Evolutionary conservation across 2,888 invertebrate species (phyloP), one percentile per base, ranked within the genome.

Genomic region (Tiphia femorata): DNA sequence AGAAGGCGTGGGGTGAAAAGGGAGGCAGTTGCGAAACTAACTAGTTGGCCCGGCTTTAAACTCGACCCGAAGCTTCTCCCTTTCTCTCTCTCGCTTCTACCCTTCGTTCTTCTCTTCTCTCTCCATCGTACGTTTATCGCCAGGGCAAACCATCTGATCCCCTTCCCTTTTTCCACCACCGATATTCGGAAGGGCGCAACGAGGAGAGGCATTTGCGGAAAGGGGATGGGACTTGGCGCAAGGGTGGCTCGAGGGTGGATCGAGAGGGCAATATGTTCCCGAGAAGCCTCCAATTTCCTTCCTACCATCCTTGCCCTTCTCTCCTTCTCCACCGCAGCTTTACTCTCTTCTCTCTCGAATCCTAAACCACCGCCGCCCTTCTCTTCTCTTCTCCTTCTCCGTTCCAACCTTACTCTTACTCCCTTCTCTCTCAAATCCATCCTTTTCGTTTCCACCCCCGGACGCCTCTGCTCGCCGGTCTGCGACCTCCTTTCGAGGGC

Each of bases 271-370:
- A 73, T 75, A 75, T 72, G 74, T 75, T 72, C 59, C 53, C 54
- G 71, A 67, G 72, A 70, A 75, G 69, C 71, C 73, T 69, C 67
- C 72, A 73, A 75, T 75, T 75, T 75, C 71, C 75, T 71, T 58
- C 57, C 60, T 58, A 64, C 61, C 61, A 65, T 58, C 49, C 50
- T 23, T 12, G 30, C 33, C 33, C n/a, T n/a, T n/a, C n/a, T n/a
- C n/a, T 50, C 44, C 57, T 42, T 27, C 62, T 57, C 62, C 62
- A 62, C 53, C 56, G 16, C 17, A 25, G 10, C 27, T 3, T 12
- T 25, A 12, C 42, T 16, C 16, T 21, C 42, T 42, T 25, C 20
- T 40, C 40, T n/a, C n/a, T n/a, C n/a, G n/a, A n/a, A n/a, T n/a
- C n/a, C n/a, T n/a, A n/a, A n/a, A n/a, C n/a, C n/a, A n/a, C n/a